Evolutionary conservation across 1,140 invertebrate species (phyloP).

Genomic region (Rhagoletis pomonella): DNA sequence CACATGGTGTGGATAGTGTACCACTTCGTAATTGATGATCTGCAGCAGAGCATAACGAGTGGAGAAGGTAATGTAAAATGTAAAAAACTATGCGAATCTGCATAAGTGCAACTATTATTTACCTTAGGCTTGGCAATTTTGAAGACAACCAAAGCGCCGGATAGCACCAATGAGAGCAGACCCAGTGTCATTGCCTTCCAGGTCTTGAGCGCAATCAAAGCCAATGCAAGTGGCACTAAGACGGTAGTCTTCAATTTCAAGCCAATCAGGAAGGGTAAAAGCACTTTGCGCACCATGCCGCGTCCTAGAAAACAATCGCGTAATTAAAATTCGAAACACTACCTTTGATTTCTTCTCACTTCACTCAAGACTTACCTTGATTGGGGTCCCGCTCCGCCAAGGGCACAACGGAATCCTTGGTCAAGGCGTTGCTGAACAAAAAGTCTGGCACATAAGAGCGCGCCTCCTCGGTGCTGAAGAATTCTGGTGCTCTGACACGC

Average conservation of each 20-base stretch:
- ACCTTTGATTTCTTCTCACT: conserved; percentile 53
- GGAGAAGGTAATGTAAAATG: neutral
- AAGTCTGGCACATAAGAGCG: conserved; percentile 80
- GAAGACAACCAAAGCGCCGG: conserved; percentile 88
- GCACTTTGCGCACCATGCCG: conserved; percentile 87
- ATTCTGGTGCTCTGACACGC: conserved; percentile 79
- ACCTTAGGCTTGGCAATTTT: conserved; percentile 89
- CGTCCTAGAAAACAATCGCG: conserved; percentile 75
- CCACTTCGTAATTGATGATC: conserved; percentile 86
- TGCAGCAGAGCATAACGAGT: conserved; percentile 57
- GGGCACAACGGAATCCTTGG: conserved; percentile 81
- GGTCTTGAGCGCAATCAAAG: conserved; percentile 88
- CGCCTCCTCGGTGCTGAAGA: conserved; percentile 76
- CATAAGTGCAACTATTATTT: neutral
- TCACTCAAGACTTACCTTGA: conserved; percentile 75
- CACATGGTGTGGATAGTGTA: conserved; percentile 85
- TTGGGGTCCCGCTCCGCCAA: conserved; percentile 78
- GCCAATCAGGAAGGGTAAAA: conserved; percentile 88
- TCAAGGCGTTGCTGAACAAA: conserved; percentile 78
- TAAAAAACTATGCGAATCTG: neutral
- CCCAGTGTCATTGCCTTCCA: conserved; percentile 91
- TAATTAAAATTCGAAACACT: neutral
- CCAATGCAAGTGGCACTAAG: conserved; percentile 85
- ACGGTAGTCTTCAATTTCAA: conserved; percentile 90
- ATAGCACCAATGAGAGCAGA: conserved; percentile 86